Conservation (phyloP, 2,797 vertebrate genomes). For the Labeo calbasu region DNA sequence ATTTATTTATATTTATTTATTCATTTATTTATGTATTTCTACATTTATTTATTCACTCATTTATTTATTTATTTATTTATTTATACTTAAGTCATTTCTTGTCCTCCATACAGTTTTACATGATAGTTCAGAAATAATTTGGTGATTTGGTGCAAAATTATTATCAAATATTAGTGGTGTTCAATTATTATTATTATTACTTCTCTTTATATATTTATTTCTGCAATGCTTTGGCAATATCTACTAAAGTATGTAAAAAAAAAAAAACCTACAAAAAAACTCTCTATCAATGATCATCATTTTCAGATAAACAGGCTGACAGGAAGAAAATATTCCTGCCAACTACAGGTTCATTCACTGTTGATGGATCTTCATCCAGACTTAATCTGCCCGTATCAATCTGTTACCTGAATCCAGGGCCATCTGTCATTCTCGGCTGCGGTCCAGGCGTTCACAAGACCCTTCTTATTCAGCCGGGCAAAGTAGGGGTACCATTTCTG, state of each 20-base stretch:
- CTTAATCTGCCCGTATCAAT: conserved; percentile 58
- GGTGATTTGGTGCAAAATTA: not conserved
- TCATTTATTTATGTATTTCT: no score
- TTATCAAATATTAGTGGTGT: not conserved
- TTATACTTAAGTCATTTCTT: no score
- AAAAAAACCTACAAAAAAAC: not conserved
- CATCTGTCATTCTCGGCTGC: conserved; percentile 99
- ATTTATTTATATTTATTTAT: no score
- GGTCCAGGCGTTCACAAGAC: conserved; percentile 98
- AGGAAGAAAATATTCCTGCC: not conserved
- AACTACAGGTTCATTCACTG: conserved; percentile 33
- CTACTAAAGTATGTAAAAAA: not conserved
- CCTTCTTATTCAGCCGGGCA: conserved; percentile 96
- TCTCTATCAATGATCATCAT: not conserved
- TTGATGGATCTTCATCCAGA: conserved; percentile 37
- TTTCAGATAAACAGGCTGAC: conserved; percentile 10
- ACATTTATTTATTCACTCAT: no score
- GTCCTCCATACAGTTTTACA: not conserved
- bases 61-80: no score
- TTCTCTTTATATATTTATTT: not conserved
- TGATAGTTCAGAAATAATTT: not conserved
- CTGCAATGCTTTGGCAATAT: not conserved
- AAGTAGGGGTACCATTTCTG: conserved; percentile 99
- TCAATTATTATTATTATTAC: not conserved
- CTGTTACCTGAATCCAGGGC: conserved; percentile 99